phyloP scores from a whole-genome alignment of 1,140 invertebrate species.

The Reticulitermes speratus region DNA sequence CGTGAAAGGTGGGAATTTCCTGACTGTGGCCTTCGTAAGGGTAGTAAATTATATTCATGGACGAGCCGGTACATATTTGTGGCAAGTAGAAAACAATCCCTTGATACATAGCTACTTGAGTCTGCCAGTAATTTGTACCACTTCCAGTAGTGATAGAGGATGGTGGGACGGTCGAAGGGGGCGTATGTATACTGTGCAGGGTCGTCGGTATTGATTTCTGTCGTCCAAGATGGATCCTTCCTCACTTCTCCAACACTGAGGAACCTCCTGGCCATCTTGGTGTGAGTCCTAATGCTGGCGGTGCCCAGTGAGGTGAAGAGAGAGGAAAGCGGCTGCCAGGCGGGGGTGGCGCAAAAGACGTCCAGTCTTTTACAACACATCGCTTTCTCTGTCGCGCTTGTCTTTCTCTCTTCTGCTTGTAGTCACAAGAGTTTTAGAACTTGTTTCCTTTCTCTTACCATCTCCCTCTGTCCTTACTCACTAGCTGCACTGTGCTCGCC shows the following conservation, averaged over 20 bases:
- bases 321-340: neutral
- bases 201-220: conserved; percentile 5
- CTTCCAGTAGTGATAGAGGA: neutral
- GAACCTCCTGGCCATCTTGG: neutral
- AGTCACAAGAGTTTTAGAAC: neutral
- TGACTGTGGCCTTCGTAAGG: neutral
- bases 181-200: neutral
- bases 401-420: neutral
- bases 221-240: conserved; percentile 9
- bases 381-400: neutral
- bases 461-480: neutral
- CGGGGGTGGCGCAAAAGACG: neutral
- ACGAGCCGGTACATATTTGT: neutral
- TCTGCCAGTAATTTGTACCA: neutral
- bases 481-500: neutral
- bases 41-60: neutral
- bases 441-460: neutral
- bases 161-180: neutral
- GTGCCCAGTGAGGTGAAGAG: neutral
- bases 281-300: neutral
- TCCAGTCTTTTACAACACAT: neutral
- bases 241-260: neutral
- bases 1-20: no score
- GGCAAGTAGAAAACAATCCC: neutral
- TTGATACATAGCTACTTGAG: no score